These are phyloP conservation scores for Diaprepes abbreviatus DNA, from an alignment of 2,888 invertebrate species.

Conservation along the genomic window DNA sequence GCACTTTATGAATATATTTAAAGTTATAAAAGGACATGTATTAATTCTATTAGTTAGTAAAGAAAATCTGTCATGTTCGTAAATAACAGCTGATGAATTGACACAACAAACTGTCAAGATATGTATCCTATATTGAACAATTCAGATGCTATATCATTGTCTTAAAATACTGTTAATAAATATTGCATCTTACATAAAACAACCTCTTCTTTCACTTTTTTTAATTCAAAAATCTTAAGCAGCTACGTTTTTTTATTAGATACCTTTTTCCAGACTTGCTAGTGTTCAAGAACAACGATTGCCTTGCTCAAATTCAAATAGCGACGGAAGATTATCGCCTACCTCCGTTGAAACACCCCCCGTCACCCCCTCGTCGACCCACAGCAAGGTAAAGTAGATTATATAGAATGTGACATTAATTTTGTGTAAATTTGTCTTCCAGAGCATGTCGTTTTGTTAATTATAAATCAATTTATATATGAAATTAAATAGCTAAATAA, in stretches of 20 bases:
- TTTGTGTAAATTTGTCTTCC: slow-evolving; percentile 51
- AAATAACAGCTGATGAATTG: too few species aligned
- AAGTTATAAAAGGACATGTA: too few species aligned
- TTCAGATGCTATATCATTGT: too few species aligned
- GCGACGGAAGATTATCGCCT: slow-evolving; percentile 75
- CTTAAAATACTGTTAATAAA: too few species aligned
- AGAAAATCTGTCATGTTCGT: too few species aligned
- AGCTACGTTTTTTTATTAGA: slow-evolving; percentile 16
- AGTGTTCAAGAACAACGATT: slow-evolving; percentile 96
- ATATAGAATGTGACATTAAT: not conserved
- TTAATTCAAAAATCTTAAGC: too few species aligned
- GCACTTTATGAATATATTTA: too few species aligned
- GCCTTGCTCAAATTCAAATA: slow-evolving; percentile 70
- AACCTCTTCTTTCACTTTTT: too few species aligned
- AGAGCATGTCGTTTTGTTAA: slow-evolving; percentile 57
- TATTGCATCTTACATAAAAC: too few species aligned
- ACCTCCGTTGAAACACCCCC: slow-evolving; percentile 74
- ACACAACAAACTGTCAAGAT: too few species aligned
- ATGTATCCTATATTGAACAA: too few species aligned
- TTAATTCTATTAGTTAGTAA: too few species aligned
- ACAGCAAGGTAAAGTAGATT: slow-evolving; percentile 79
- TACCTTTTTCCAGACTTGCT: slow-evolving; percentile 78
- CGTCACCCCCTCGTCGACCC: slow-evolving; percentile 73
- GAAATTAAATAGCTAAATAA: not conserved
- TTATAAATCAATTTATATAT: slow-evolving; percentile 62